Evolutionary conservation across 2,797 vertebrate genomes (phyloP), one percentile per base, ranked within the genome.

Genomic region (Rhinatrema bivittatum): DNA sequence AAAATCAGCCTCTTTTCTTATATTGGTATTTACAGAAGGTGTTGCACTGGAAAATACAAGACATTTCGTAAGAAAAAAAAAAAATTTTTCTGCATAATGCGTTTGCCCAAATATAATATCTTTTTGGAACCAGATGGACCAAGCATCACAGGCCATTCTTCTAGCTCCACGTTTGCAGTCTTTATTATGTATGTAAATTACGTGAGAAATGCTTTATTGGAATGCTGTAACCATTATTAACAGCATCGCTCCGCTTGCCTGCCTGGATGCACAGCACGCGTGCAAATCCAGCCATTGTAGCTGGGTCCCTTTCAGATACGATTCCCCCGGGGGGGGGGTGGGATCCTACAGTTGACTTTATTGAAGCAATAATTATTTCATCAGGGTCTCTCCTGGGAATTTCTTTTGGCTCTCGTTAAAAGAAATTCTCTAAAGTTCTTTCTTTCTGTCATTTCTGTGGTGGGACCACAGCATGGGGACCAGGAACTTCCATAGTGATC

Each of bases 351-450:
- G 74, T 70, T 77, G 77, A 66, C 74, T 76, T 60, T 76, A 68
- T 81, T 82, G 82, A 85, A 79, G 76, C 76, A 87, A 82, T 91
- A 89, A 92, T 91, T 90, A 89, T 87, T 91, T 86, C 76, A 86
- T 90, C 86, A 89, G 76, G 68, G 67, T 71, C 78, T 78, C 71
- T 74, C 78, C 76, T 89, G n/a, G n/a, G n/a, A n/a, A n/a, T n/a
- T 84, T 84, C 85, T 69, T 61, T 78, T 91, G 86, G 87, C 81
- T 87, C 82, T 73, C 70, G 81, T 82, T 82, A 77, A 75, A 83
- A 78, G 76, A 69, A 54, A 73, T 78, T 79, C 60, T 66, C 75
- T 72, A 81, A 86, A 84, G 82, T 36, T 72, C 30, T 48, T 44
- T 22, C 20, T n/a, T 12, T 10, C 16, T 4, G 50, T 59, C 36